Base-by-base conservation (phyloP, 2,113 vertebrate species). In the Hemiscyllium ocellatum region DNA sequence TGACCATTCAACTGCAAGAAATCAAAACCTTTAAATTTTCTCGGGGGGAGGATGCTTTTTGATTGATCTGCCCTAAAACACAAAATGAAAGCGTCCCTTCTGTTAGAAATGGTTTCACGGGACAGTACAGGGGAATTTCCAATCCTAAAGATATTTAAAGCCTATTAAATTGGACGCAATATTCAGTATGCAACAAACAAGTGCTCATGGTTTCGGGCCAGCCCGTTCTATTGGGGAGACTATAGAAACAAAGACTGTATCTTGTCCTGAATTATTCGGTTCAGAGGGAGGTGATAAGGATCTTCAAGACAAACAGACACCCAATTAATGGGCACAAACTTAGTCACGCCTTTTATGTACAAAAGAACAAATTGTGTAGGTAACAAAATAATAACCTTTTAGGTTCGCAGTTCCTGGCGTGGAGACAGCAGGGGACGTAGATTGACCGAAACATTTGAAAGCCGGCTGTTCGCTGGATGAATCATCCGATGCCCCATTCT, bases 391-490 rank as follows among this genome's bases (percentile, higher is more conserved):
- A 83, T 97, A 97, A 99, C 99, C 98, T 99, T 99, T 99, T 96
- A 99, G 98, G 97, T 98, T 98, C 15, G 98, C 98, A 29, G 99
- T 98, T 56, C 98, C 98, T 89, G 98, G 98, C 0, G 98, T 97
- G 0, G 98, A 98, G 96, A 98, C 98, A 0, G 98, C 97, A 0
- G 98, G 99, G 19, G 98, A 99, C 0, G 98, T 98, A 96, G 98
- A 98, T 97, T 98, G 98, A 2, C 98, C 98, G 0, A 99, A 99
- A 96, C 98, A 98, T 96, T 98, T 99, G 97, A 99, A 99, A 85
- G 98, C 97, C 0, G 98, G 97, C 96, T 99, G 99, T 95, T 99
- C 99, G 0, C 98, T 98, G 0, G 99, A 99, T 85, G 99, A 99
- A 95, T 99, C 99, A 7, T 99, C 99, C 0, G 99, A 99, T 68